A percentile compares a stretch with the other conserved stretches of the same genome.
These are phyloP conservation scores for Cosmia pyralina DNA, from an alignment of 2,888 invertebrate species.

Conservation along the genomic window DNA sequence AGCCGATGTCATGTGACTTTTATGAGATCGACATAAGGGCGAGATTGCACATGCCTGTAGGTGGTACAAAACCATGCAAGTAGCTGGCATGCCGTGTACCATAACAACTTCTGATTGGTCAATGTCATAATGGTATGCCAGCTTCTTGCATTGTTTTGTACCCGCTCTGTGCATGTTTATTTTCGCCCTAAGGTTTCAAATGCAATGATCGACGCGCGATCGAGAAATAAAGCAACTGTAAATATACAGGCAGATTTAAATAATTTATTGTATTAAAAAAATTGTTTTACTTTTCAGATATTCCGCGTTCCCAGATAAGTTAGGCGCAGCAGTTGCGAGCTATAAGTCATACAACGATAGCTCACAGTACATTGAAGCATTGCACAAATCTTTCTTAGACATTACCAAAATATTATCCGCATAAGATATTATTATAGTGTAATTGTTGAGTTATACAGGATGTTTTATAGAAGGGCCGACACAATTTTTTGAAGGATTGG, in stretches of 20 bases:
- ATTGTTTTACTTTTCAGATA: slow-evolving; percentile 91
- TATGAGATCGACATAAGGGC: neutral
- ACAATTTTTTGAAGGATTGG: too few relatives aligned
- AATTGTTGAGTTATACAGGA: slow-evolving; percentile 1
- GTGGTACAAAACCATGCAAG: too few relatives aligned
- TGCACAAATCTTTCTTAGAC: slow-evolving; percentile 93
- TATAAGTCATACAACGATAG: slow-evolving; percentile 94
- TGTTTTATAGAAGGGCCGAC: too few relatives aligned
- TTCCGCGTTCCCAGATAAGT: slow-evolving; percentile 94
- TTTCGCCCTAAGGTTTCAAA: neutral
- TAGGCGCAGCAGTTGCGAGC: slow-evolving; percentile 96
- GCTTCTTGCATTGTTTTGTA: too few relatives aligned
- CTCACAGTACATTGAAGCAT: slow-evolving; percentile 92
- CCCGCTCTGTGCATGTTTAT: too few relatives aligned
- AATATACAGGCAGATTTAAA: neutral
- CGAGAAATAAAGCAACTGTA: neutral
- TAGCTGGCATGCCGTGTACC: too few relatives aligned
- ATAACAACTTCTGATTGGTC: too few relatives aligned
- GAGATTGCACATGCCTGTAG: too few relatives aligned
- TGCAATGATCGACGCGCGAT: neutral
- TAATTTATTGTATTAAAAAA: neutral
- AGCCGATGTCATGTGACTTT: too few relatives aligned
- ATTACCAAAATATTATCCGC: slow-evolving; percentile 88
- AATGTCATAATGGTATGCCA: too few relatives aligned
- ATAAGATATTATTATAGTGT: slow-evolving; percentile 58